Evolutionary conservation across 2,888 invertebrate genomes (phyloP), one percentile per base, ranked within the genome.

Genomic region (Atrina japonica): DNA sequence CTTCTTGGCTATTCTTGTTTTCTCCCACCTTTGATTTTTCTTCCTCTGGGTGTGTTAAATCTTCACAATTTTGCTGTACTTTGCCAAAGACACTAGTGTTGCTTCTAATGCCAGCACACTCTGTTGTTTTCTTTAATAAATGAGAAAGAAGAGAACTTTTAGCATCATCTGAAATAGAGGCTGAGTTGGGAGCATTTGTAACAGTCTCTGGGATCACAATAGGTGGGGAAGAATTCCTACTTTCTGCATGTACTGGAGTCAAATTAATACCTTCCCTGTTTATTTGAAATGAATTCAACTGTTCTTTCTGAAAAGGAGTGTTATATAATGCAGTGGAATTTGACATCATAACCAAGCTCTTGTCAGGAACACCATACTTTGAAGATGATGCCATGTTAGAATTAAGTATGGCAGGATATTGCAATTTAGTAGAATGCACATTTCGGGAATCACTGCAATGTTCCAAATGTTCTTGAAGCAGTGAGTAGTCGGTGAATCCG

Each of bases 401-500:
- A 5, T 47, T 47, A 21, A 21, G 18, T 21, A 18, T 21, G 5
- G 21, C 47, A 6, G 47, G 47, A 47, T n/a, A 35, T 35, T 35
- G 35, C n/a, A n/a, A n/a, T n/a, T n/a, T n/a, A n/a, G n/a, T n/a
- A n/a, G n/a, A n/a, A n/a, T n/a, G n/a, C 35, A 35, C 35, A 35
- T 5, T 35, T 7, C 11, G 5, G 35, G 35, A 35, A 7, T 35
- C 35, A 35, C 35, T 35, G 35, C 35, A 35, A 5, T 35, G 35
- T 21, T 56, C 11, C 27, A 89, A 85, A 74, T 90, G 90, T 59
- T 89, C 86, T 18, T 88, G 82, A 30, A 90, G 80, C 68, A 89
- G 88, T n/a, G 88, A 72, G 29, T 85, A 82, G 66, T 90, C 90
- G 40, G 85, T 85, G 72, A 91, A 90, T 11, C 90, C 89, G 30